phyloP scores from a whole-genome alignment of 2,113 vertebrate species.

The Mustela nigripes region DNA sequence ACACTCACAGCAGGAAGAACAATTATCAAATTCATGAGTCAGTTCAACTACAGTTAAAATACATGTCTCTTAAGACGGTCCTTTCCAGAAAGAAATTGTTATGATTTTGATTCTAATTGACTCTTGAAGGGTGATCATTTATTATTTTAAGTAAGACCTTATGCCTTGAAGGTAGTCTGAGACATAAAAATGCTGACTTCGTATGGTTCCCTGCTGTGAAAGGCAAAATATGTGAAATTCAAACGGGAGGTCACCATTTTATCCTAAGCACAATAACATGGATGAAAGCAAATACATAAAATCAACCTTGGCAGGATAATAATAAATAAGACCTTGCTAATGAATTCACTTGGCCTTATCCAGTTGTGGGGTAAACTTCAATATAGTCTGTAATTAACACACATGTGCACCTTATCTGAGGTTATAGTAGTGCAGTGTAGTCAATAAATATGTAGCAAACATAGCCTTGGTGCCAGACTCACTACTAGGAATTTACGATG shows the following conservation, averaged over 20 bases:
- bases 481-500: neutral
- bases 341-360: neutral
- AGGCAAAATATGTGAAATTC: constrained; percentile 73
- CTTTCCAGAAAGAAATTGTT: constrained; percentile 73
- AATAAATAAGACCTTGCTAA: constrained; percentile 55
- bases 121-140: constrained; percentile 80
- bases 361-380: neutral
- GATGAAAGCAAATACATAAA: constrained; percentile 72
- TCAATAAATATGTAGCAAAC: neutral
- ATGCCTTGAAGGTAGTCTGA: constrained; percentile 70
- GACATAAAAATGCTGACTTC: constrained; percentile 77
- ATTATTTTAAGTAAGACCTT: constrained; percentile 83
- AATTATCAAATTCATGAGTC: constrained; percentile 80
- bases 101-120: constrained; percentile 78
- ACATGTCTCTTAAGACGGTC: constrained; percentile 68
- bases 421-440: neutral
- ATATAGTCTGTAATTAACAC: neutral
- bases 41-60: constrained; percentile 72
- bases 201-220: constrained; percentile 63
- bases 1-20: constrained; percentile 73
- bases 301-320: constrained; percentile 57
- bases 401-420: neutral
- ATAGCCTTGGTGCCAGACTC: neutral
- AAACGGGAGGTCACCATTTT: constrained; percentile 60
- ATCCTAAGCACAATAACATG: constrained; percentile 53